Evolutionary conservation across 2,888 invertebrate genomes (phyloP), one percentile per base, ranked within the genome.

Genomic region (Sminthurides aquaticus): DNA sequence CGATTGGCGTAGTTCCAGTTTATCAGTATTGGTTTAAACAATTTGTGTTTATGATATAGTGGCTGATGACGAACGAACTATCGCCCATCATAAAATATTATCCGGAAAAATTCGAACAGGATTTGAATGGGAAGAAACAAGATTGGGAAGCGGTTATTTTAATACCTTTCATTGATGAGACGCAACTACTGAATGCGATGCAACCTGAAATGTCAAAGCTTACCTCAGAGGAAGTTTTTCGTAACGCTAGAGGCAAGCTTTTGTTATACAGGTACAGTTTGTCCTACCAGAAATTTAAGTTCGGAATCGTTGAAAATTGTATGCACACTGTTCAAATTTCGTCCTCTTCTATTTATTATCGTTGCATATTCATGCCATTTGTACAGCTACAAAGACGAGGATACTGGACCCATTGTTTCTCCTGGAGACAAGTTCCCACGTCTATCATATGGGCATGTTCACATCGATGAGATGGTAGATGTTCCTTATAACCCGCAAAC

Each of bases 81-180:
- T 91, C 92, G 0, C 86, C 92, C 1, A 90, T 98, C 67, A 86
- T 88, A 27, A 86, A 91, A 73, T 98, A 91, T 79, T 99, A 96
- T 80, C 98, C 98, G 0, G 78, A 82, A 60, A 84, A 95, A 72
- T 98, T 98, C 78, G 85, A 89, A 75, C 93, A 92, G 0, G 98
- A 98, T 81, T 83, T 97, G 64, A 98, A 98, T 80, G 97, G 97
- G 3, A 98, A 98, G 79, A 85, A 85, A 75, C 90, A 94, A 76
- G 95, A 95, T 71, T 98, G 98, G 97, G 97, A 96, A 78, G 94
- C 94, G 0, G 89, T 96, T 0, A 91, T 94, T 1, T 82, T 95
- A 1, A 90, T 96, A 76, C 95, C 95, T 0, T 94, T 96, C 75
- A 94, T 96, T 75, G 87, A 94, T 74, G 92, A 94, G 81, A 78